These are phyloP conservation scores for Danaus chrysippus DNA, from an alignment of 2,888 invertebrate species.

Conservation along the genomic window DNA sequence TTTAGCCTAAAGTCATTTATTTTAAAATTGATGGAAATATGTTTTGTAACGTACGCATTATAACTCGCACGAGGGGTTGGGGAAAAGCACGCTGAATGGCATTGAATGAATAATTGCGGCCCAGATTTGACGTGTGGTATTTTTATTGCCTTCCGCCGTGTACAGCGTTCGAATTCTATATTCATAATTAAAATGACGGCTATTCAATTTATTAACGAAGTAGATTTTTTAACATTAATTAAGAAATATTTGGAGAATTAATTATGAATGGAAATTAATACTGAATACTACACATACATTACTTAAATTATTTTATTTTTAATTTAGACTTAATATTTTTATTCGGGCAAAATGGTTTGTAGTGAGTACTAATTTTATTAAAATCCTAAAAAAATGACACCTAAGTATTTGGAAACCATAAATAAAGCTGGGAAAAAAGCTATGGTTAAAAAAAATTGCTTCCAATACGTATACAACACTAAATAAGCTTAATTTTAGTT, in stretches of 20 bases:
- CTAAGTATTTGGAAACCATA: no score
- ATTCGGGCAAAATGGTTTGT: no score
- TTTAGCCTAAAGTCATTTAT: neutral
- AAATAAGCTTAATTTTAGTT: no score
- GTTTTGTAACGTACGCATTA: constrained; percentile 3
- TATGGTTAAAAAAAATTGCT: no score
- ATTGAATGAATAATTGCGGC: constrained; percentile 70
- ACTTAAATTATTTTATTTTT: no score
- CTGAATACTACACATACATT: neutral
- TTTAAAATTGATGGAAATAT: neutral
- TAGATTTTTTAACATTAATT: neutral
- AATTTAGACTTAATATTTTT: no score
- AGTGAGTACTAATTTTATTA: no score
- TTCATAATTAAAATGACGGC: constrained; percentile 40
- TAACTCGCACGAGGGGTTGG: constrained; percentile 20
- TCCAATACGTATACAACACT: no score
- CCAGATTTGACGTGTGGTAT: constrained; percentile 70
- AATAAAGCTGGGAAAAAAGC: no score
- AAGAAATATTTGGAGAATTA: neutral
- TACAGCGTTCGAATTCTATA: constrained; percentile 57
- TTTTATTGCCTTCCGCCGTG: constrained; percentile 64
- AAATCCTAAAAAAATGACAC: no score
- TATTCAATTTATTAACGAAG: constrained; percentile 2
- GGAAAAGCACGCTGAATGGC: constrained; percentile 50
- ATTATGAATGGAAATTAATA: neutral